These are phyloP conservation scores for Eupithecia centaureata DNA, from an alignment of 2,888 invertebrate genomes.

Conservation along the genomic window DNA sequence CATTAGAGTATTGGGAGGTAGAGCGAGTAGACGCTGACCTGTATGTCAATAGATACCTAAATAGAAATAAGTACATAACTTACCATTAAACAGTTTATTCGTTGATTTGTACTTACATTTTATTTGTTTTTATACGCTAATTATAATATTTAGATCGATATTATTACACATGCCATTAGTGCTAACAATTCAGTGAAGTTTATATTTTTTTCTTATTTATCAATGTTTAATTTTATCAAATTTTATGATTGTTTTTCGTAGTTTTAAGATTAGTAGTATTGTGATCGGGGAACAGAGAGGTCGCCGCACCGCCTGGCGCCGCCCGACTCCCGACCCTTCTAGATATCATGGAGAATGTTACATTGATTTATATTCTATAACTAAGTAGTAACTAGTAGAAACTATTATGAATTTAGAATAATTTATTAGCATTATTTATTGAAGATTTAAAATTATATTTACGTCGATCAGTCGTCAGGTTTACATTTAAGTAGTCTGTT, in stretches of 20 bases:
- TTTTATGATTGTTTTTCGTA: slow-evolving; percentile 1
- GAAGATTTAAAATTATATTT: not conserved
- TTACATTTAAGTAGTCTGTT: not conserved
- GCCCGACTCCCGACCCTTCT: too few relatives aligned
- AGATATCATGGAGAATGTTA: not conserved
- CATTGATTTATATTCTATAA: not conserved
- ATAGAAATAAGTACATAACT: too few relatives aligned
- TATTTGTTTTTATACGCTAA: not conserved
- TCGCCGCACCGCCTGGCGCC: too few relatives aligned
- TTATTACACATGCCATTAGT: too few relatives aligned
- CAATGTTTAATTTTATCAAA: not conserved
- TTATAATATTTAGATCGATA: too few relatives aligned
- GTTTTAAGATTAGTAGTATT: not conserved
- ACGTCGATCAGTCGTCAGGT: not conserved
- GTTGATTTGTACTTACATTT: not conserved
- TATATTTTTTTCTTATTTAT: too few relatives aligned
- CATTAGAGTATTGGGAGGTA: not conserved
- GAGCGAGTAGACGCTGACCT: too few relatives aligned
- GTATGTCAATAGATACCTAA: too few relatives aligned
- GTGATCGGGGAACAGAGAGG: not conserved
- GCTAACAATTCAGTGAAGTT: too few relatives aligned
- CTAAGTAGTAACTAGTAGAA: too few relatives aligned
- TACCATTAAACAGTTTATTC: too few relatives aligned
- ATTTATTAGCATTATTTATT: not conserved
- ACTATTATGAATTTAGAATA: too few relatives aligned